Base-by-base conservation (phyloP, 2,113 vertebrate genomes). In the Boleophthalmus pectinirostris region DNA sequence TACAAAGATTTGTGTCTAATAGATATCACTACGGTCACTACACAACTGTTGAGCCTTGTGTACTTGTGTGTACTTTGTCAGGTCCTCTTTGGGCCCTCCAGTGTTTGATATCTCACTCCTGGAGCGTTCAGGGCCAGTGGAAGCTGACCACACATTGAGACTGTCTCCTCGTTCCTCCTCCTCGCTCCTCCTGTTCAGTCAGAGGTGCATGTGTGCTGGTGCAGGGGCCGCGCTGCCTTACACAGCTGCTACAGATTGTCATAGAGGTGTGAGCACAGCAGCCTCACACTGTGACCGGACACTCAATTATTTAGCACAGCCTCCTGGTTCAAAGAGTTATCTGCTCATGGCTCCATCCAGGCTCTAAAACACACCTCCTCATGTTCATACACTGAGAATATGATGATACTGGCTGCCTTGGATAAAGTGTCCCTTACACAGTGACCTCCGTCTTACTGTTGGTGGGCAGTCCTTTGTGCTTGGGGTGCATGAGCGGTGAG, bases 371-470 rank as follows among this genome's bases (percentile, higher is more conserved):
- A 80, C 75, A 78, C 61, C 75, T 73, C 71, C 82, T 78, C 58
- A 73, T 58, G 69, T 76, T 75, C 58, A 75, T 73, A 63, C 69
- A 84, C 78, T 54, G 61, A 84, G 78, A 88, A 78, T 76, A 80
- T 47, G 80, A 83, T 79, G 85, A 84, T 88, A 88, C 87, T 73
- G 49, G 66, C 69, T 68, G 53, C 69, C 13, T 69, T 61, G 70
- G 75, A 85, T 72, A 78, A 86, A 83, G 76, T 67, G 77, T 78
- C 61, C 74, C 69, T 46, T 93, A 97, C 85, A 99, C 97, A 0
- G 97, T 98, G 83, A 99, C 97, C 80, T 99, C 97, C 0, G 97
- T 95, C 93, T 98, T 99, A 94, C 97, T 98, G 92, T 98, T 97
- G 79, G 97, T 97, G 88, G 94, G 84, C 67, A 97, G 93, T 77